Percentiles rank a stretch among this genome's conserved stretches.
These are phyloP conservation scores for Rattus rattus DNA, from an alignment of 2,113 vertebrate species.

Conservation along the genomic window DNA sequence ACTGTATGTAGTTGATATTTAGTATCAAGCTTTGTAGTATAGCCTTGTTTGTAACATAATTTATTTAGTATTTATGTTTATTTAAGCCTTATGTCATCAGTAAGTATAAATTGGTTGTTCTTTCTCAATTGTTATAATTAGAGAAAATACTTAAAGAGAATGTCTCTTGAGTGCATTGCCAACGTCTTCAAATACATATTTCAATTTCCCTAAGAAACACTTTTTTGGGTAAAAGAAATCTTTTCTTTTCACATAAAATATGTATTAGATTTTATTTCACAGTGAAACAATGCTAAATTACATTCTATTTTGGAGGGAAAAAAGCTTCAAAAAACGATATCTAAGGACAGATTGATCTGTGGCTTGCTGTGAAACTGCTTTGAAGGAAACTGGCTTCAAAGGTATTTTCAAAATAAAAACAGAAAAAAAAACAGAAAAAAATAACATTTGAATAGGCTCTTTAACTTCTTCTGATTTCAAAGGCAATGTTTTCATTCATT, in stretches of 20 bases:
- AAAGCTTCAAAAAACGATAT: constrained; percentile 56
- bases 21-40: not conserved
- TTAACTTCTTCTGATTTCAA: not conserved
- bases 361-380: constrained; percentile 46
- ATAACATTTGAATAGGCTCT: not conserved
- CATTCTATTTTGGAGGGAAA: not conserved
- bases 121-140: constrained; percentile 26
- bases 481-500: not conserved
- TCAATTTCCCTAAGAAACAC: not conserved
- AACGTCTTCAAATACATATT: not conserved
- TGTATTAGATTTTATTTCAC: constrained; percentile 22
- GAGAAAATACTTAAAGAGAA: not conserved
- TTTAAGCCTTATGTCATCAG: not conserved
- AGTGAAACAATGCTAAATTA: not conserved
- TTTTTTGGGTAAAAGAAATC: constrained; percentile 33
- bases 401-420: constrained; percentile 15
- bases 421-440: not conserved
- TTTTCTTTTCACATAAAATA: constrained; percentile 48
- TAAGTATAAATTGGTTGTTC: constrained; percentile 8
- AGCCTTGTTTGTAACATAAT: constrained; percentile 24
- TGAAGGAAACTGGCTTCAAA: constrained; percentile 57
- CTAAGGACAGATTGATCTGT: constrained; percentile 26
- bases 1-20: not conserved
- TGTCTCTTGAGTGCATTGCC: not conserved
- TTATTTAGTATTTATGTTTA: constrained; percentile 38